A percentile compares a stretch with the other conserved stretches of the same genome.
Conservation (phyloP, 2,888 invertebrate species). For the Spialia ferax region DNA sequence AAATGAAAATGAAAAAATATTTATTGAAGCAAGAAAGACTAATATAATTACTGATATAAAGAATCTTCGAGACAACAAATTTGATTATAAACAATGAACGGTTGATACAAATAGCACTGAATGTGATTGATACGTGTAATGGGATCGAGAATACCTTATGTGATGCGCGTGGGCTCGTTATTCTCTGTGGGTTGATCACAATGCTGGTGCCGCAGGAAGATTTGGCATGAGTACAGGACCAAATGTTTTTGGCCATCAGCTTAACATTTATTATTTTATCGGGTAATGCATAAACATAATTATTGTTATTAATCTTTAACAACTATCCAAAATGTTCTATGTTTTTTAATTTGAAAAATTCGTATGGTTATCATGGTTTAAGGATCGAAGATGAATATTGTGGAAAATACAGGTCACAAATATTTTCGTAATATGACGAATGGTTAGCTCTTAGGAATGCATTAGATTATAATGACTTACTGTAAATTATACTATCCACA, state of each 20-base stretch:
- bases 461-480: slow-evolving; percentile 10
- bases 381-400: background rate
- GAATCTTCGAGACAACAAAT: background rate
- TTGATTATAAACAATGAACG: slow-evolving; percentile 47
- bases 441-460: background rate
- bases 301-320: background rate
- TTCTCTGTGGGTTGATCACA: slow-evolving; percentile 36
- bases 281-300: slow-evolving; percentile 9
- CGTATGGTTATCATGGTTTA: background rate
- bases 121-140: slow-evolving; percentile 56
- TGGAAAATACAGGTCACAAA: background rate
- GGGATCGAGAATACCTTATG: slow-evolving; percentile 58
- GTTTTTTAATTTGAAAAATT: background rate
- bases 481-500: background rate
- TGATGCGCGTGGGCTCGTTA: slow-evolving; percentile 63
- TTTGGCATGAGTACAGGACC: slow-evolving; percentile 48
- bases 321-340: background rate
- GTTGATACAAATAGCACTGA: slow-evolving; percentile 56
- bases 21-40: background rate
- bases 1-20: background rate
- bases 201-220: slow-evolving; percentile 41
- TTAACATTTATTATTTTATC: slow-evolving; percentile 20
- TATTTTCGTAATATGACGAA: slow-evolving; percentile 9
- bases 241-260: slow-evolving; percentile 44
- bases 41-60: background rate